Percentiles rank a stretch among this genome's conserved stretches.
Evolutionary conservation across 2,113 vertebrate species (phyloP).

Genomic region (Eleginops maclovinus): DNA sequence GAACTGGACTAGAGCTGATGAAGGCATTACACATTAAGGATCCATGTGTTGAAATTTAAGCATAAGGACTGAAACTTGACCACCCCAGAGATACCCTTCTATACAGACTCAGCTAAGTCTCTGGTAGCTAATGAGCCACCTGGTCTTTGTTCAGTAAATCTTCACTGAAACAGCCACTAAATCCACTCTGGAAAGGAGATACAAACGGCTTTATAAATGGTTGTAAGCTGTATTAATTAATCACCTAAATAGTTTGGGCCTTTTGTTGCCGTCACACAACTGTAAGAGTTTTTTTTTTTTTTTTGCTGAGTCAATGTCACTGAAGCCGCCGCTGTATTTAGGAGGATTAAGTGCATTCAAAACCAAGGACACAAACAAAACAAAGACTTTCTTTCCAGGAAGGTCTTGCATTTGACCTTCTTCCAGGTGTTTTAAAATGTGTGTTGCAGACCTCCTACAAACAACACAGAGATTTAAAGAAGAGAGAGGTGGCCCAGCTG

Average conservation of each 20-base stretch:
- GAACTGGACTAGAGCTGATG: constrained; percentile 53
- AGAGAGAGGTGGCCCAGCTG: constrained; percentile 61
- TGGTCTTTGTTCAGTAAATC: constrained; percentile 82
- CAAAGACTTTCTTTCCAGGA: constrained; percentile 33
- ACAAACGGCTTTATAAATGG: constrained; percentile 74
- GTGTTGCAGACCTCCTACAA: constrained; percentile 28
- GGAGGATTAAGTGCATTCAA: constrained; percentile 58
- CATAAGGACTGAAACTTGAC: constrained; percentile 81
- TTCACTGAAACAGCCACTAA: constrained; percentile 72
- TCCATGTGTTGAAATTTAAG: constrained; percentile 81
- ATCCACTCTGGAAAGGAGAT: constrained; percentile 75
- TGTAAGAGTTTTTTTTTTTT: constrained; percentile 60
- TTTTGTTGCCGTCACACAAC: constrained; percentile 68
- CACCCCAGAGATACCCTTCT: constrained; percentile 59
- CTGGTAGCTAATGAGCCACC: constrained; percentile 77
- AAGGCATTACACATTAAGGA: constrained; percentile 69
- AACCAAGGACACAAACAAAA: constrained; percentile 45
- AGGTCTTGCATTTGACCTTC: constrained; percentile 21
- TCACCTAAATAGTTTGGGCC: constrained; percentile 64
- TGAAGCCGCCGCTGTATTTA: constrained; percentile 34
- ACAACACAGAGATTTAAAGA: constrained; percentile 27
- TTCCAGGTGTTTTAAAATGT: constrained; percentile 49
- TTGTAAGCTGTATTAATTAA: constrained; percentile 82
- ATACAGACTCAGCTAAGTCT: constrained; percentile 68
- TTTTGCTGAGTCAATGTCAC: constrained; percentile 49